These are phyloP conservation scores for Hydractinia echinata DNA, from an alignment of 30 jellyfish, hydroid and myxozoan species.

Conservation along the genomic window DNA sequence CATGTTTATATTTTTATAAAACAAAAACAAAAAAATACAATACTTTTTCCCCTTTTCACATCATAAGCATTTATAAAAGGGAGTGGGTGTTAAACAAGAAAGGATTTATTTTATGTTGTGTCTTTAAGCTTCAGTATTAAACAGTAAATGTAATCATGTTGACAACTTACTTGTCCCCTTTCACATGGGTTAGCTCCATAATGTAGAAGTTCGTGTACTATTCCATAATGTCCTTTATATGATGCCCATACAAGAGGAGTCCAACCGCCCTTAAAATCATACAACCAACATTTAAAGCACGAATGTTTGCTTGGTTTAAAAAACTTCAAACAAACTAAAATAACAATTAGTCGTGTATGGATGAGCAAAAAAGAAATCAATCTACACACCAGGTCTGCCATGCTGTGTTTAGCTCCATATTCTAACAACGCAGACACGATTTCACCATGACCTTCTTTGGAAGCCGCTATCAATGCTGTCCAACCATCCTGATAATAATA, in stretches of 20 bases:
- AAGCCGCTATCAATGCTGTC: conserved; percentile 88
- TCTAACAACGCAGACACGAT: conserved; percentile 63
- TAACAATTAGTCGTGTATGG: background rate
- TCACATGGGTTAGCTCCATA: conserved; percentile 92
- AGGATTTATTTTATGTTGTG: too few species aligned
- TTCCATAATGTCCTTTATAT: conserved; percentile 76
- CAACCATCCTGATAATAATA: conserved; percentile 72
- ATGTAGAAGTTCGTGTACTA: conserved; percentile 59
- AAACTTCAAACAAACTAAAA: background rate
- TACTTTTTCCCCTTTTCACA: too few species aligned
- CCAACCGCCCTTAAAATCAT: conserved; percentile 90
- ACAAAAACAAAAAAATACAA: too few species aligned
- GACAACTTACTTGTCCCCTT: conserved; percentile 68
- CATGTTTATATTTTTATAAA: too few species aligned
- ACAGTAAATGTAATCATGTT: background rate
- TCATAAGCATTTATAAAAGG: too few species aligned
- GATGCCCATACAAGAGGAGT: conserved; percentile 94
- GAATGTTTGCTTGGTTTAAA: background rate
- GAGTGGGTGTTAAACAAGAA: too few species aligned
- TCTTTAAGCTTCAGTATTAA: background rate
- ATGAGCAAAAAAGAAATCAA: background rate
- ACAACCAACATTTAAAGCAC: background rate
- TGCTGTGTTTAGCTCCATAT: conserved; percentile 68
- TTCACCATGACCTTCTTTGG: conserved; percentile 82
- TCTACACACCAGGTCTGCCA: conserved; percentile 70